Conservation (phyloP, 1,140 invertebrate species). For the Drosophila bocqueti region DNA sequence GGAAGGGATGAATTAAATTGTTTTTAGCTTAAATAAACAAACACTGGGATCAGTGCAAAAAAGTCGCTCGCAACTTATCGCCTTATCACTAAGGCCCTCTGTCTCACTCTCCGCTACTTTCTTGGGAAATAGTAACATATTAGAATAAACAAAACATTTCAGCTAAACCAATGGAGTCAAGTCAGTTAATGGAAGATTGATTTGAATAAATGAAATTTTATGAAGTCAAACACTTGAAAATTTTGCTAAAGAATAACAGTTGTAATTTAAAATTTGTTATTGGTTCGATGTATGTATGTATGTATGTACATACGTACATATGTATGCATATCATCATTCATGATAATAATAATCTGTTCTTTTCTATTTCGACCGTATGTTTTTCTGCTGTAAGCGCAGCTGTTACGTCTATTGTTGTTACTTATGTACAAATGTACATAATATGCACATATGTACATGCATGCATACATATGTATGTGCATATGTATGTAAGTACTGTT, state of each 20-base stretch:
- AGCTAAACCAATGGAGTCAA: neutral
- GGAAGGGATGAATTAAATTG: neutral
- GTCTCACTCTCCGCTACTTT: neutral
- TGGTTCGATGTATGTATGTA: too few species aligned
- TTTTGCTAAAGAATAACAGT: neutral
- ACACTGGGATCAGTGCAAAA: constrained; percentile 12
- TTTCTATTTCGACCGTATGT: too few species aligned
- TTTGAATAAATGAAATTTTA: neutral
- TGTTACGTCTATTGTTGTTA: too few species aligned
- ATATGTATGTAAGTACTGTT: too few species aligned
- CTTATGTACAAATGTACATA: too few species aligned
- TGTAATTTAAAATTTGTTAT: neutral
- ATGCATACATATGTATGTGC: neutral
- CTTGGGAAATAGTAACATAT: neutral
- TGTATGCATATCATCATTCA: too few species aligned
- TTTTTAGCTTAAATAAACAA: constrained; percentile 7
- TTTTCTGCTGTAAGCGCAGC: neutral
- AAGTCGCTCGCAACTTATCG: constrained; percentile 16
- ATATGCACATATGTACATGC: too few species aligned
- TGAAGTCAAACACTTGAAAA: neutral
- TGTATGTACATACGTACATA: too few species aligned
- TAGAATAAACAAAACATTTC: constrained; percentile 8
- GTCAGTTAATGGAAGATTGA: neutral
- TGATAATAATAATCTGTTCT: too few species aligned
- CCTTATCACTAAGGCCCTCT: constrained; percentile 24